A percentile compares a stretch with the other conserved stretches of the same genome.
These are phyloP conservation scores for Arion vulgaris DNA, from an alignment of 1,140 invertebrate genomes.

Conservation along the genomic window DNA sequence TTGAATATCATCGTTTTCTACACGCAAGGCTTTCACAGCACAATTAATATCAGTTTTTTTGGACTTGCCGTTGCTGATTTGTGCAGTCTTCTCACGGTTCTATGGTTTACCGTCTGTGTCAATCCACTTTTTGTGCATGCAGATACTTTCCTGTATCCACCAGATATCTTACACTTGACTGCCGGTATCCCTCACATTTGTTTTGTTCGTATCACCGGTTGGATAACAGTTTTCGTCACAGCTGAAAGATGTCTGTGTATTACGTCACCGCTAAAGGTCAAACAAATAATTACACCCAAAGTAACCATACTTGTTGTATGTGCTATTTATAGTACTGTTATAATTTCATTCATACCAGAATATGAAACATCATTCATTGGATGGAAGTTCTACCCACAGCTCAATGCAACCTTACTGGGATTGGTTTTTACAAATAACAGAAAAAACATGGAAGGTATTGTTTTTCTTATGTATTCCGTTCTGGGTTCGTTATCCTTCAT, in stretches of 20 bases:
- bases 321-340: neutral
- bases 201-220: slow-evolving; percentile 17
- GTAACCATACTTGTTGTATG: neutral
- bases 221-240: slow-evolving; percentile 18
- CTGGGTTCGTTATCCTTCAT: neutral
- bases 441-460: neutral
- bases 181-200: no score
- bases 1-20: neutral
- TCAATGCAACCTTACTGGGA: neutral
- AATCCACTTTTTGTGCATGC: neutral
- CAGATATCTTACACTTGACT: neutral
- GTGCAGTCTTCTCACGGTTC: neutral
- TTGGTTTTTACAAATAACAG: neutral
- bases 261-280: no score
- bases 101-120: neutral
- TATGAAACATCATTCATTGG: neutral
- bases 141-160: neutral
- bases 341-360: neutral
- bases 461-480: neutral
- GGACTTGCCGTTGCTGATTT: neutral
- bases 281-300: neutral
- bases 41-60: no score
- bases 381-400: neutral
- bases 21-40: neutral
- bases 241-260: neutral